Evolutionary conservation across 2,113 vertebrate species (phyloP).

Genomic region (Ceratotherium simum): DNA sequence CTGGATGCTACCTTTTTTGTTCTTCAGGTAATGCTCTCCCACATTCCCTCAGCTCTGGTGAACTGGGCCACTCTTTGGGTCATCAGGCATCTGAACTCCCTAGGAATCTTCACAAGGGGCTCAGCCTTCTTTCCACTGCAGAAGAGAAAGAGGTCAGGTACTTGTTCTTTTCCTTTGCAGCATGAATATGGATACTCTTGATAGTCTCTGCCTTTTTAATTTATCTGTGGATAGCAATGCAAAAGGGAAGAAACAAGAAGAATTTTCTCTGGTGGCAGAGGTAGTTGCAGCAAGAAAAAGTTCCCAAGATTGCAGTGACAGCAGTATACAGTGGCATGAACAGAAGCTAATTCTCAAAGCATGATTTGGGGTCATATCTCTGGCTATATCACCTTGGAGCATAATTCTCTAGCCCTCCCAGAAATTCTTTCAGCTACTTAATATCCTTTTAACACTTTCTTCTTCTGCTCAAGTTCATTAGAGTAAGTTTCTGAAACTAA

Average conservation of each 20-base stretch:
- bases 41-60: not conserved
- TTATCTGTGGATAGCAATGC: not conserved
- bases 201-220: not conserved
- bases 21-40: not conserved
- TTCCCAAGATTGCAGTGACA: not conserved
- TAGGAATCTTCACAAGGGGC: not conserved
- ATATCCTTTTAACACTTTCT: not conserved
- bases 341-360: not conserved
- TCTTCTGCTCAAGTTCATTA: not conserved
- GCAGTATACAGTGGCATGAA: not conserved
- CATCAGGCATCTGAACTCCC: not conserved
- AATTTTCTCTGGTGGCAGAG: not conserved
- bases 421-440: not conserved
- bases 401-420: not conserved
- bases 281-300: not conserved
- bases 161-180: not conserved
- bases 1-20: not conserved
- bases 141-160: not conserved
- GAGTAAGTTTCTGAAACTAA: not conserved
- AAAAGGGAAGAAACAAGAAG: not conserved
- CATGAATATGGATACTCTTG: not conserved
- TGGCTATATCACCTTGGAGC: not conserved
- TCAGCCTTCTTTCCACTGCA: not conserved
- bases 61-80: not conserved
- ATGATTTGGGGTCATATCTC: not conserved